Evolutionary conservation across 2,797 vertebrate species (phyloP).

Genomic region (Balearica regulorum): DNA sequence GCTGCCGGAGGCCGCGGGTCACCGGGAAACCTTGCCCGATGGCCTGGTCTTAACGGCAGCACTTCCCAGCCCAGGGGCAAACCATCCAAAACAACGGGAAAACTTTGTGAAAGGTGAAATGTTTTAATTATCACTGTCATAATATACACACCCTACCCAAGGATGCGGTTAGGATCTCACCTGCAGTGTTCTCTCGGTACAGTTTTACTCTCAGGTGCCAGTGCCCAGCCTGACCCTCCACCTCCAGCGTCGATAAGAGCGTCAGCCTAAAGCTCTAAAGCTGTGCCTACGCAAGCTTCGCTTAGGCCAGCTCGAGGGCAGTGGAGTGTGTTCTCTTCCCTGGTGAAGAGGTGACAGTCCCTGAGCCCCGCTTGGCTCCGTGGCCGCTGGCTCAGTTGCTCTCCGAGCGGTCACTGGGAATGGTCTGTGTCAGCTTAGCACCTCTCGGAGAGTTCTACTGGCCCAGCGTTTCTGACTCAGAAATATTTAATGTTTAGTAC

Average conservation of each 20-base stretch:
- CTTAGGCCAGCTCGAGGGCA: neutral
- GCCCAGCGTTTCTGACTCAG: rapidly evolving
- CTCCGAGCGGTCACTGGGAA: rapidly evolving
- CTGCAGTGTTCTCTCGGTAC: rapidly evolving
- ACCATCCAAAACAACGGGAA: neutral
- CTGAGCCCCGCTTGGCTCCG: rapidly evolving
- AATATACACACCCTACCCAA: rapidly evolving
- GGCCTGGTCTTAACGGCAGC: neutral
- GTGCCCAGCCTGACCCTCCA: neutral
- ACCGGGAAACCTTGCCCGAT: neutral
- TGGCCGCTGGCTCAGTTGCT: rapidly evolving
- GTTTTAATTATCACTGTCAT: rapidly evolving
- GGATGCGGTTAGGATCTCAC: rapidly evolving
- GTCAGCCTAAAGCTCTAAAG: rapidly evolving
- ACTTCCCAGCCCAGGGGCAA: rapidly evolving
- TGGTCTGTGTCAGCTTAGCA: rapidly evolving
- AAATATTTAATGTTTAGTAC: too few relatives aligned
- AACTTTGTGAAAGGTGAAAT: too few relatives aligned
- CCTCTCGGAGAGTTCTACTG: rapidly evolving
- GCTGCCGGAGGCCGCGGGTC: neutral
- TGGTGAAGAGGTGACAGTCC: neutral
- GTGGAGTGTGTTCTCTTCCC: rapidly evolving
- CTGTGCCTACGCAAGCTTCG: rapidly evolving
- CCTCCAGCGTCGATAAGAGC: neutral
- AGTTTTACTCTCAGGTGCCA: neutral